Conservation (phyloP, 2,113 vertebrate species). For the Columba janthina region DNA sequence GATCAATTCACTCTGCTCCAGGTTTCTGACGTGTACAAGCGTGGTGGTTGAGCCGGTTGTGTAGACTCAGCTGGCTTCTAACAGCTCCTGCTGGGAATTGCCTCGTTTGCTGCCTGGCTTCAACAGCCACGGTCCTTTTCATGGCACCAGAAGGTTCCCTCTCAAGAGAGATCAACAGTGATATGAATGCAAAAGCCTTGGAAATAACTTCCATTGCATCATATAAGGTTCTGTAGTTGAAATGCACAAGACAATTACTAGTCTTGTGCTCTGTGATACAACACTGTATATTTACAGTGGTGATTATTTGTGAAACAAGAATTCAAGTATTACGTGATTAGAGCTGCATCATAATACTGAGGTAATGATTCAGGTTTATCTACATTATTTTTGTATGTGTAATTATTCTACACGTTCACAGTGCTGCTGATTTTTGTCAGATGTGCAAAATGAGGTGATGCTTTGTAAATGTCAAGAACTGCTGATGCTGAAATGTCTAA, state of each 20-base stretch:
- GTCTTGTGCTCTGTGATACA: neutral
- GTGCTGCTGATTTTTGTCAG: neutral
- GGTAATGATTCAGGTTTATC: neutral
- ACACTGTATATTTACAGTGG: too few species aligned
- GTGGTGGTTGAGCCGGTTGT: neutral
- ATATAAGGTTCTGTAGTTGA: neutral
- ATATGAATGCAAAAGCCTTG: neutral
- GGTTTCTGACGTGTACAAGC: fast-evolving
- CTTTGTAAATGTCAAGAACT: neutral
- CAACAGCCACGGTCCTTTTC: neutral
- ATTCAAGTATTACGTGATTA: fast-evolving
- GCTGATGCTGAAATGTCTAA: neutral
- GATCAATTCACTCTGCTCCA: neutral
- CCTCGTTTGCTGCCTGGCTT: fast-evolving
- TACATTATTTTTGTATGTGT: neutral
- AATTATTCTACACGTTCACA: fast-evolving
- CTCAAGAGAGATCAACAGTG: fast-evolving
- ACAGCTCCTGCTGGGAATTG: fast-evolving
- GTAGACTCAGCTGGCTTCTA: fast-evolving
- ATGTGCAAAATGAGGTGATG: neutral
- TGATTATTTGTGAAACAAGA: neutral
- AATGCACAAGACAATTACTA: neutral
- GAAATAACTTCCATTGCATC: neutral
- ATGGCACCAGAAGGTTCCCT: neutral
- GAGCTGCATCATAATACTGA: neutral